Evolutionary conservation across 2,113 vertebrate genomes (phyloP), one percentile per base, ranked within the genome.

Genomic region (Neodontobutis hainanensis): DNA sequence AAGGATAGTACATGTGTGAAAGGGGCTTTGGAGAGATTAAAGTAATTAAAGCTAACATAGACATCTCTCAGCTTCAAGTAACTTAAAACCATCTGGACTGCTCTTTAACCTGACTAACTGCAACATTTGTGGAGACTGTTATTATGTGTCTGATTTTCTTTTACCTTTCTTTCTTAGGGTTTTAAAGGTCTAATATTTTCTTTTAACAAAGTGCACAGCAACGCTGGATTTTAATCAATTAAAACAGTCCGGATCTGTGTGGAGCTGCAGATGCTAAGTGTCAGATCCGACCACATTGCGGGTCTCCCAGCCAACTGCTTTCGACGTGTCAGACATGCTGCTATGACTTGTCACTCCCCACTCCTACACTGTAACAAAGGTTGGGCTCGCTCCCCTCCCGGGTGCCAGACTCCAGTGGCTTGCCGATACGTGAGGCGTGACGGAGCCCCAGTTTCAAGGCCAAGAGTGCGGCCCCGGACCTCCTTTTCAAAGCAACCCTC

Each of bases 281-380:
- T 83, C 81, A 81, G 77, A 78, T 65, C 62, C 38, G 47, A 73
- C 72, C 77, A 64, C 77, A 77, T 68, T 70, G 49, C 16, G 73
- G 79, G 83, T 89, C 87, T 83, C 86, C 84, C 68, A 34, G 84
- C 89, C 88, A 91, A 88, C 85, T 86, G 85, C 81, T 82, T n/a
- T 84, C 76, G 81, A 89, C 83, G 72, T 86, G 80, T 90, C 82
- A 89, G 87, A 84, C 82, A 82, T 80, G 85, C 81, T 75, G 87
- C 87, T 89, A 83, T 88, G 86, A 80, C 84, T 81, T 48, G 80
- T 89, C 87, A 87, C 88, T 86, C 78, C 80, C 76, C 85, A 85
- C 84, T 85, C 76, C 76, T 83, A 67, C 66, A 27, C 69, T 61
- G 80, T 70, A 86, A 90, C 88, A 90, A 85, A 89, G 81, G 83